Evolutionary conservation across 2,888 invertebrate genomes (phyloP).

Genomic region (Drosophila yooni): DNA sequence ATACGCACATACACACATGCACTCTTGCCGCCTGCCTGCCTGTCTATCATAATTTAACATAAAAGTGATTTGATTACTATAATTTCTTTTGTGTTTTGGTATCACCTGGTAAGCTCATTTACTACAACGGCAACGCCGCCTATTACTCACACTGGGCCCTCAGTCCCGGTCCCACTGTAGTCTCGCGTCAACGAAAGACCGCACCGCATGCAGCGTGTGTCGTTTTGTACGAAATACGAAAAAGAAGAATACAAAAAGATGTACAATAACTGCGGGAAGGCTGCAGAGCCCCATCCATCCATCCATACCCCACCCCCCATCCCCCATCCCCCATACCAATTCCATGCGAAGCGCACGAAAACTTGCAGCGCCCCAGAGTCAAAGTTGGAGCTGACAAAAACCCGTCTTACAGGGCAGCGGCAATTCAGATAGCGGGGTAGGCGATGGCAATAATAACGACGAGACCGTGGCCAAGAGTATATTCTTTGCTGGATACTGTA

Average conservation of each 20-base stretch:
- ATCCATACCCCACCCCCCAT: slow-evolving; percentile 6
- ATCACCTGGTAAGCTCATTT: slow-evolving; percentile 82
- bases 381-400: slow-evolving; percentile 71
- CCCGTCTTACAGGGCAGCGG: slow-evolving; percentile 43
- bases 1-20: not conserved
- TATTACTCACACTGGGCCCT: slow-evolving; percentile 81
- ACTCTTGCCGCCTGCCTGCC: slow-evolving; percentile 64
- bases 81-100: slow-evolving; percentile 81
- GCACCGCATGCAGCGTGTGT: slow-evolving; percentile 81
- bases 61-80: slow-evolving; percentile 81
- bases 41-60: slow-evolving; percentile 81
- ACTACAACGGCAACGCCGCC: slow-evolving; percentile 82
- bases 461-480: slow-evolving; percentile 46
- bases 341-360: slow-evolving; percentile 29
- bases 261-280: slow-evolving; percentile 70
- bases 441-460: slow-evolving; percentile 60
- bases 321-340: slow-evolving; percentile 16
- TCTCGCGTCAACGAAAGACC: slow-evolving; percentile 54
- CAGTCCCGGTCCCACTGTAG: slow-evolving; percentile 5
- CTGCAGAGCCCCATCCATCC: slow-evolving; percentile 29
- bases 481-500: slow-evolving; percentile 60
- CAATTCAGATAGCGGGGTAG: not conserved
- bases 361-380: slow-evolving; percentile 64
- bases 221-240: slow-evolving; percentile 65
- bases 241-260: slow-evolving; percentile 40